Base-by-base conservation (phyloP, 2,888 invertebrate species). In the Megalurothrips usitatus region DNA sequence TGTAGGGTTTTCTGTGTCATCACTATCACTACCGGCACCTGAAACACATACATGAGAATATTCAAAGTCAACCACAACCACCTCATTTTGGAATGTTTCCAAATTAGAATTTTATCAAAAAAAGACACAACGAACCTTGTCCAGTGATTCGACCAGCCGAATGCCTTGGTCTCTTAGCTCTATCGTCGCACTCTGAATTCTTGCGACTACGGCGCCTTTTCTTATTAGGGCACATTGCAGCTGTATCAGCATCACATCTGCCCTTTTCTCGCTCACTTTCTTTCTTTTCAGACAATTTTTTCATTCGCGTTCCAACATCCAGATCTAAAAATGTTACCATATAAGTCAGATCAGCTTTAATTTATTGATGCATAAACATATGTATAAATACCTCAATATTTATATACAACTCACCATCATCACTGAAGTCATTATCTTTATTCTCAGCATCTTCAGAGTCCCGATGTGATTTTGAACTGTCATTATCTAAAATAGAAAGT, bases 161-260 rank as follows among this genome's bases (percentile, higher is more conserved):
- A 23, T 78, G 78, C 81, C 81, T 82, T n/a, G 79, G 79, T 79
- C 82, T 80, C 79, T 83, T 83, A 17, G 78, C 43, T 58, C 80
- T 81, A 19, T 84, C 84, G 28, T 75, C 68, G 12, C 68, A 23
- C 23, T 89, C 89, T 2, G 88, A 88, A 81, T 88, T 87, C 82
- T 88, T 88, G 14, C 90, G 86, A 48, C 87, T 87, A n/a, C 89
- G 86, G 52, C 89, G 87, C 26, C 89, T 87, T 83, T 89, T 89
- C 82, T 89, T 88, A 23, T 68, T 23, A 26, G 68, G 68, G 12
- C 68, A 26, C 68, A 75, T 75, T 12, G 23, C 4, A 23, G 23
- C 68, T 12, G 68, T 23, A 23, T 68, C 68, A 68, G 23, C 9
- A 26, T 75, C 68, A 75, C 68, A 75, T 17, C 58, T 80, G n/a